These are phyloP conservation scores for Hydrozoanthus gracilis DNA, from an alignment of 92 coral and sea anemone genomes.

Conservation along the genomic window DNA sequence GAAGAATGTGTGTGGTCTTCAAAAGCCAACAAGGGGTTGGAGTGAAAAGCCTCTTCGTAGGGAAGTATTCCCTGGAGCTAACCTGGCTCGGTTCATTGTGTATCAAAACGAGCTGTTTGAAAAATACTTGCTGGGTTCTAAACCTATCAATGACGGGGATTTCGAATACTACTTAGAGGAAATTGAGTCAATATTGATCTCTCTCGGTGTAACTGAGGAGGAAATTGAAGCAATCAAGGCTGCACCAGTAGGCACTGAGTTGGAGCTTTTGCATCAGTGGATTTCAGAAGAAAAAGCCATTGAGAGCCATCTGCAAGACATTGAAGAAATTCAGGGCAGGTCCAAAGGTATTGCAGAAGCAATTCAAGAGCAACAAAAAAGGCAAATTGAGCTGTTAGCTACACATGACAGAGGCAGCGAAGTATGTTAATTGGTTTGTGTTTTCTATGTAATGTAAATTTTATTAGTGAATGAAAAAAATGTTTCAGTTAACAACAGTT, in stretches of 20 bases:
- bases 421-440: too few species aligned
- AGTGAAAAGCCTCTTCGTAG: background rate
- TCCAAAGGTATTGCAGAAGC: too few species aligned
- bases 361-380: too few species aligned
- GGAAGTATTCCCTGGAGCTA: constrained; percentile 14
- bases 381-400: too few species aligned
- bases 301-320: background rate
- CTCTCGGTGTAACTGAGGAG: background rate
- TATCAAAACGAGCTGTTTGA: background rate
- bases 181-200: background rate
- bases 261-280: constrained; percentile 14
- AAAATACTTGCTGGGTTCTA: background rate
- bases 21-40: constrained; percentile 29
- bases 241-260: background rate
- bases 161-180: background rate
- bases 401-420: too few species aligned
- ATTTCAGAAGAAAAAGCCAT: background rate
- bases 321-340: background rate
- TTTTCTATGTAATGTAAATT: too few species aligned
- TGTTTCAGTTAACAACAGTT: too few species aligned
- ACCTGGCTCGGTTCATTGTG: constrained; percentile 22
- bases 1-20: constrained; percentile 3
- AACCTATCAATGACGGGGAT: background rate
- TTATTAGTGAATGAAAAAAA: too few species aligned
- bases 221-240: background rate